These are phyloP conservation scores for Cyprinella venusta DNA, from an alignment of 2,797 vertebrate species.

Conservation along the genomic window DNA sequence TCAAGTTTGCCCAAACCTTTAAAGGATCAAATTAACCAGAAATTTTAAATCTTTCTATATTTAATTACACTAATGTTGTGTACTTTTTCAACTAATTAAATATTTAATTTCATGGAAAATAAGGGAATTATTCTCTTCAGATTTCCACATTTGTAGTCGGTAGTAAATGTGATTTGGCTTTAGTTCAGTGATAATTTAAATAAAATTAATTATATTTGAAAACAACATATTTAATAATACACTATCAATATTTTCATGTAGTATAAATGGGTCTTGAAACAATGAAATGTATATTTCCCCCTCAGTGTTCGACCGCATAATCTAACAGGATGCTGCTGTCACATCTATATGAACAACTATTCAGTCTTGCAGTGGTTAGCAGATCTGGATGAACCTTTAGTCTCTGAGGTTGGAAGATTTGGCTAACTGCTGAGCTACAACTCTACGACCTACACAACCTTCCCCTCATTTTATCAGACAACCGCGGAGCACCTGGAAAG, in stretches of 20 bases:
- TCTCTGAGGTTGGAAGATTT: constrained; percentile 65
- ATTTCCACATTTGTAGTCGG: neutral
- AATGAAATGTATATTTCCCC: neutral
- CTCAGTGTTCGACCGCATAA: neutral
- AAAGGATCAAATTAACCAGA: constrained; percentile 62
- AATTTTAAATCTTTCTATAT: neutral
- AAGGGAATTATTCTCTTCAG: neutral
- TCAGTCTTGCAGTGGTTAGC: constrained; percentile 22
- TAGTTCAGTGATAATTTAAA: neutral
- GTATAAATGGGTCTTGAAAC: neutral
- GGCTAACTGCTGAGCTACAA: constrained; percentile 71
- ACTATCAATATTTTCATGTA: neutral
- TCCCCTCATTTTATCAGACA: constrained; percentile 66
- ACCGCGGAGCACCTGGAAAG: constrained; percentile 69
- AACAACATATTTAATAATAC: neutral
- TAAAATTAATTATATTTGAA: neutral
- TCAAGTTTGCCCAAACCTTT: neutral
- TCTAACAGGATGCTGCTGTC: constrained; percentile 5
- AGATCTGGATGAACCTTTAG: constrained; percentile 69
- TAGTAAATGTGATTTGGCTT: neutral
- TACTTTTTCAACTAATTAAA: neutral
- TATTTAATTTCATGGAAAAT: neutral
- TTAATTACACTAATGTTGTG: neutral
- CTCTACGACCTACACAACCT: constrained; percentile 48
- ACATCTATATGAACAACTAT: constrained; percentile 10